Conservation (phyloP, 2,113 vertebrate species). For the Centrocercus urophasianus region DNA sequence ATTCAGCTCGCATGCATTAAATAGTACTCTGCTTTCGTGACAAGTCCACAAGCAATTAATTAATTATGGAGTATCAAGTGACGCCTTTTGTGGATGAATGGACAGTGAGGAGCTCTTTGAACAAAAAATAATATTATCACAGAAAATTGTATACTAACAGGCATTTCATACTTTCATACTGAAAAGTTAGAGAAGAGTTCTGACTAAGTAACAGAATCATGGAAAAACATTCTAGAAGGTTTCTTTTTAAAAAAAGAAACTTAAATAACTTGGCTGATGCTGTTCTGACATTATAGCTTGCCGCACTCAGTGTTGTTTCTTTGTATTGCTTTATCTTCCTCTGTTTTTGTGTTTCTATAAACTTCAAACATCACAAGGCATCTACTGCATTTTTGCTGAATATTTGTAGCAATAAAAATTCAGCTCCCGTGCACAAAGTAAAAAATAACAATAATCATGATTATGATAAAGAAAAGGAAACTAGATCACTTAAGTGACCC, state of each 20-base stretch:
- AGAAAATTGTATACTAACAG: neutral
- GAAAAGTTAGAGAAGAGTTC: neutral
- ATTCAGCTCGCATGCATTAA: neutral
- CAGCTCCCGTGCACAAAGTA: neutral
- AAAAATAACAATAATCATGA: neutral
- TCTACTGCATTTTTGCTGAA: neutral
- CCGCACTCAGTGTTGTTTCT: neutral
- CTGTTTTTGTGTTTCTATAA: neutral
- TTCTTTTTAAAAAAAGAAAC: rapidly evolving
- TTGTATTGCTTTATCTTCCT: neutral
- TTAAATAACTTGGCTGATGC: neutral
- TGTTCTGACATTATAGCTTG: neutral
- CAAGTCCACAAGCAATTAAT: neutral
- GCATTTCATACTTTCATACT: neutral
- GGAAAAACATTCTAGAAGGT: neutral
- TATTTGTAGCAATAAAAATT: neutral
- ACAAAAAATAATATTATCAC: neutral
- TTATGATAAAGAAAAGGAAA: neutral
- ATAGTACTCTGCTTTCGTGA: neutral
- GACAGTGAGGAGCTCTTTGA: neutral
- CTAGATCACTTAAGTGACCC: rapidly evolving
- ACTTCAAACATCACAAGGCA: neutral
- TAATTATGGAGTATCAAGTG: neutral
- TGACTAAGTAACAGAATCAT: neutral
- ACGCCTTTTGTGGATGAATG: neutral